Base-by-base conservation (phyloP, 1,140 invertebrate genomes). In the Philaenus spumarius region DNA sequence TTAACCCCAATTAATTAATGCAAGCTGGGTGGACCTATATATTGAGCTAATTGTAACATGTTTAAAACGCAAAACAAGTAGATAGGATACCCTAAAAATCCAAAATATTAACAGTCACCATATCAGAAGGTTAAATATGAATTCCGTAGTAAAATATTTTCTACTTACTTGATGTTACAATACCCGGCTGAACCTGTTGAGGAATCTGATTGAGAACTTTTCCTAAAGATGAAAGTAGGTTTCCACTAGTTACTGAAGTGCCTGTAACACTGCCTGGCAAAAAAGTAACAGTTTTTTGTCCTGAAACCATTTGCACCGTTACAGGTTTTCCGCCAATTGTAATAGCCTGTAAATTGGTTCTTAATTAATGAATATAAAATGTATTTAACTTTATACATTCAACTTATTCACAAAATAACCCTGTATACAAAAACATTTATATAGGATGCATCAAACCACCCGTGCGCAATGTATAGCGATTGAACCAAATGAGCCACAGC, bases 281-380 rank as follows among this genome's bases (percentile, higher is more conserved):
- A 12, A 65, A 55, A 11, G 63, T 59, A 19, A 65, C 56, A 42
- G 60, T 65, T 37, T 65, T 65, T 35, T 62, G 63, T 22, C 63
- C 59, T 20, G 58, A 51, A 17, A 65, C 61, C 64, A 66, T 66
- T 52, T 66, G 64, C 40, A 66, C 55, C 12, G 64, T 66, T 35
- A 66, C 63, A 39, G 64, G 64, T 61, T 66, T 66, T 42, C 64
- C 64, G 17, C 62, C 59, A 15, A 65, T 61, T 50, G 63, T 65
- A 34, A 64, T 58, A 2, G 61, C 63, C 20, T 59, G 60, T 11
- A 19, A 34, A n/a, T n/a, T n/a, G n/a, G n/a, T n/a, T n/a, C n/a
- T n/a, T n/a, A n/a, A n/a, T n/a, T n/a, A n/a, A n/a, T n/a, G n/a
- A n/a, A n/a, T n/a, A n/a, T n/a, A n/a, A n/a, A n/a, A n/a, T n/a